Percentiles rank a stretch among this genome's conserved stretches.
Conservation (phyloP, 2,113 vertebrate genomes). For the Bos indicus region DNA sequence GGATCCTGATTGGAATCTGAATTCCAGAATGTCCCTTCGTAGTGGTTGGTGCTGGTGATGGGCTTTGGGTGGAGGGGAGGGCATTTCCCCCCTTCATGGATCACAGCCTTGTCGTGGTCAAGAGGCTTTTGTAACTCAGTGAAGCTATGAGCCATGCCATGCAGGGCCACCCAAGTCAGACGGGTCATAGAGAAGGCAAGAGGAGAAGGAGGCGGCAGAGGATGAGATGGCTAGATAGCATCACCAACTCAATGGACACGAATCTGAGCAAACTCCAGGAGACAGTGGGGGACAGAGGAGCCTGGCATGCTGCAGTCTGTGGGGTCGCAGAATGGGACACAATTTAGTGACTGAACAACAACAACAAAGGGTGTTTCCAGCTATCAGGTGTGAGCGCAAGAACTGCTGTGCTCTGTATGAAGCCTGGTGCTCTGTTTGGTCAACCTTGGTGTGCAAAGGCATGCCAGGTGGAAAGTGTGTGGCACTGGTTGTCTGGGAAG, state of each 20-base stretch:
- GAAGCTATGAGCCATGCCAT: neutral
- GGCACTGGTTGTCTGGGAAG: neutral
- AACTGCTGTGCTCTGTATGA: neutral
- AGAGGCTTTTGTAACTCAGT: neutral
- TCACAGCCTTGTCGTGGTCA: neutral
- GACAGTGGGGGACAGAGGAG: neutral
- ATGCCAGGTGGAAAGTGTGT: neutral
- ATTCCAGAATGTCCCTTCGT: neutral
- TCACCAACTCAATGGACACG: neutral
- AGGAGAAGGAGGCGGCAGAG: neutral
- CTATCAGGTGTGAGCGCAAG: neutral
- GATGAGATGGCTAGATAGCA: neutral
- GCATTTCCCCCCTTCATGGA: neutral
- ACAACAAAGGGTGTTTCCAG: neutral
- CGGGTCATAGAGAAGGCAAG: neutral
- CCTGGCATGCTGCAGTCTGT: neutral
- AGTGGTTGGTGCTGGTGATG: neutral
- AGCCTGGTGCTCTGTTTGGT: neutral
- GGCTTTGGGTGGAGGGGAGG: neutral
- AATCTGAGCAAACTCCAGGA: neutral
- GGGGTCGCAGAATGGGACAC: neutral
- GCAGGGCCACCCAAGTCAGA: neutral
- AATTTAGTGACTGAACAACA: neutral
- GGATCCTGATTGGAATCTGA: neutral
- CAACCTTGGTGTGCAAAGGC: accelerated